phyloP scores from a whole-genome alignment of 2,113 vertebrate species.

The Phainopepla nitens region DNA sequence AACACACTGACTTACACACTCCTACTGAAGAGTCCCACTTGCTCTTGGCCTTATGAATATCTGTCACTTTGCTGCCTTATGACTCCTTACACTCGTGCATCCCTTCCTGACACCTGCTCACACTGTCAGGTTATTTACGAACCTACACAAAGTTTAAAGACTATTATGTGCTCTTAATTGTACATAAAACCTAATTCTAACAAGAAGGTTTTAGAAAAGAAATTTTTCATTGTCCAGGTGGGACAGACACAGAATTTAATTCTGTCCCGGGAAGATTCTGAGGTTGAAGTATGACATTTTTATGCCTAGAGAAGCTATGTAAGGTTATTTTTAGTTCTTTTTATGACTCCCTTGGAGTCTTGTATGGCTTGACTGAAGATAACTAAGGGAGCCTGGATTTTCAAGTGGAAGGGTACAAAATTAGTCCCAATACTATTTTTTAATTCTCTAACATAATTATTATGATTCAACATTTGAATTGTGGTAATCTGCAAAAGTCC shows the following conservation, averaged over 20 bases:
- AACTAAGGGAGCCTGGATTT: slow-evolving; percentile 8
- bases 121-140: background rate
- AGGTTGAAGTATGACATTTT: slow-evolving; percentile 22
- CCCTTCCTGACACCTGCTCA: background rate
- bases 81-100: background rate
- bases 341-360: slow-evolving; percentile 34
- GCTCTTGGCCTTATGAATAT: background rate
- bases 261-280: background rate
- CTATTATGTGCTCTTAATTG: background rate
- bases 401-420: slow-evolving; percentile 23
- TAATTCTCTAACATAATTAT: slow-evolving; percentile 58
- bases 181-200: background rate
- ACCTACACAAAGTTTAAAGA: background rate
- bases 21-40: background rate
- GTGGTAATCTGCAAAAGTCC: background rate
- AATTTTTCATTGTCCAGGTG: background rate
- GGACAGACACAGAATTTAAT: background rate
- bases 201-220: background rate
- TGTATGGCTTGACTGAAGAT: slow-evolving; percentile 38
- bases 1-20: background rate
- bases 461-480: slow-evolving; percentile 43
- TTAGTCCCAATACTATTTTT: slow-evolving; percentile 49
- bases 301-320: background rate
- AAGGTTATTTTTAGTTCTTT: slow-evolving; percentile 40
- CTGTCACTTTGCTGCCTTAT: background rate